These are phyloP conservation scores for Macquaria australasica DNA, from an alignment of 2,113 vertebrate species.

Conservation along the genomic window DNA sequence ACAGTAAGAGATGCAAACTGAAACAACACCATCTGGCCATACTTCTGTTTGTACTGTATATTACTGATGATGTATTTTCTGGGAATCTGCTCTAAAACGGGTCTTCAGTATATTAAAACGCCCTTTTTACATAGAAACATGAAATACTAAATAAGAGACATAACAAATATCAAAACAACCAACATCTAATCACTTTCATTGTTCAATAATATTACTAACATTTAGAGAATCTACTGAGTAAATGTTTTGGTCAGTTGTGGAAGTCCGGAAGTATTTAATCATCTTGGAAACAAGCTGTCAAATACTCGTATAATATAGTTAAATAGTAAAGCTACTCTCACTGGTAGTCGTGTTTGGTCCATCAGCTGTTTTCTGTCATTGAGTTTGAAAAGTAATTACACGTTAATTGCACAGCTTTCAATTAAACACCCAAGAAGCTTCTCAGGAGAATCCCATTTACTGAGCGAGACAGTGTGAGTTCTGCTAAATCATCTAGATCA, in stretches of 20 bases:
- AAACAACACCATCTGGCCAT: slow-evolving; percentile 52
- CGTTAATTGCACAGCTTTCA: slow-evolving; percentile 14
- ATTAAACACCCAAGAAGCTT: slow-evolving; percentile 22
- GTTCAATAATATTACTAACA: not conserved
- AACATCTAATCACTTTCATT: not conserved
- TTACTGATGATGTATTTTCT: slow-evolving; percentile 31
- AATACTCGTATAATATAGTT: not conserved
- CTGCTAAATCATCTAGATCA: slow-evolving; percentile 23
- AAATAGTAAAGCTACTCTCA: not conserved
- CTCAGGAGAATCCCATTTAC: slow-evolving; percentile 34
- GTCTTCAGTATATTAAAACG: not conserved
- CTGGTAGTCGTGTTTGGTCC: not conserved
- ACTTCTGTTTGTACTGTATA: slow-evolving; percentile 40
- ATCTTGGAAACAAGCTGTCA: not conserved
- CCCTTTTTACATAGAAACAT: not conserved
- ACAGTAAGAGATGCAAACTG: slow-evolving; percentile 46
- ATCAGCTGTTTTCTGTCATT: slow-evolving; percentile 3
- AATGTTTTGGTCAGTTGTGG: not conserved
- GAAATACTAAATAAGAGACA: not conserved
- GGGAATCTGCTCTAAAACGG: not conserved
- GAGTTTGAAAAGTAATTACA: slow-evolving; percentile 16
- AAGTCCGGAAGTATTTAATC: not conserved
- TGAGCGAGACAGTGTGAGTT: not conserved
- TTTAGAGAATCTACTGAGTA: not conserved
- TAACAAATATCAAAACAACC: not conserved